These are phyloP conservation scores for Wiebesia pumilae DNA, from an alignment of 1,140 invertebrate genomes.

Conservation along the genomic window DNA sequence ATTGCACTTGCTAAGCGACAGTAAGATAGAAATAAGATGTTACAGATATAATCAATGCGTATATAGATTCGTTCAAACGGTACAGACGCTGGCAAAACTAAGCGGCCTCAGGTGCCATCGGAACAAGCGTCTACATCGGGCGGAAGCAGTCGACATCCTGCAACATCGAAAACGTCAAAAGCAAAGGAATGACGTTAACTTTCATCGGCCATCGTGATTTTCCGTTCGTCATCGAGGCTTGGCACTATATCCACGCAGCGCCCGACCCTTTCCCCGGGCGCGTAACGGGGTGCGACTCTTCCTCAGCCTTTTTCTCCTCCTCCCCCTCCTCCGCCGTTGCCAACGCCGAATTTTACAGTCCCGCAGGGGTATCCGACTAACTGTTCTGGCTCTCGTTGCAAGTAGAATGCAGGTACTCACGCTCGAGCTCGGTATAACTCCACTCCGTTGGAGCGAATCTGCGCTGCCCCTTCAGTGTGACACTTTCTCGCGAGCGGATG, in stretches of 20 bases:
- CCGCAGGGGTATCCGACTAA: not conserved
- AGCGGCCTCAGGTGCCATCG: not conserved
- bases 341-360: not conserved
- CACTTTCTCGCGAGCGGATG: not conserved
- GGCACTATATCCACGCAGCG: not conserved
- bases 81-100: not conserved
- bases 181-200: not conserved
- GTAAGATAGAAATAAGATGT: not conserved
- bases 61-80: not conserved
- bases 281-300: not conserved
- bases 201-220: slow-evolving; percentile 24
- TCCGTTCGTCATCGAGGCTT: slow-evolving; percentile 19
- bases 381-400: not conserved
- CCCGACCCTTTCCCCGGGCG: not conserved
- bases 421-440: not conserved
- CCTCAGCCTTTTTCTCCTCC: not conserved
- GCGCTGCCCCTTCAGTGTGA: no score
- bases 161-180: not conserved
- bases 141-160: not conserved
- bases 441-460: not conserved
- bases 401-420: not conserved
- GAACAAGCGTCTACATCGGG: no score
- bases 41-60: not conserved
- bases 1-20: not conserved
- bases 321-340: no score